Conservation (phyloP, 1,140 invertebrate genomes). For the Platyscapa corneri region DNA sequence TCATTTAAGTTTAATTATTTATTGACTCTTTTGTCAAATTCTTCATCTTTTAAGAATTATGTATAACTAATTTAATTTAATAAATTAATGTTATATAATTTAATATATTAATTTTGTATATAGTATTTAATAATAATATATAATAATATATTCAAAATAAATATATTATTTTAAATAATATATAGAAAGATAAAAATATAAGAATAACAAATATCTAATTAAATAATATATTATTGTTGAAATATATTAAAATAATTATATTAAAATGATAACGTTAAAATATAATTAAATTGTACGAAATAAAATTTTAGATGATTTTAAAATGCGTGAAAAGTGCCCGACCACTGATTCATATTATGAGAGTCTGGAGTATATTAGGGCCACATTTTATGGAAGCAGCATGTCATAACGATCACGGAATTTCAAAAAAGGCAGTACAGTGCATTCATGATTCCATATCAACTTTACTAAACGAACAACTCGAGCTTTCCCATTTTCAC, state of each 20-base stretch:
- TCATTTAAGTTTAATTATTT: too few species aligned
- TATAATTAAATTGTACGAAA: not conserved
- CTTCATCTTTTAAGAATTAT: too few species aligned
- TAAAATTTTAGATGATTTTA: conserved; percentile 75
- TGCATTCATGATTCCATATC: conserved; percentile 95
- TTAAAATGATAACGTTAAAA: not conserved
- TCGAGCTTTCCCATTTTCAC: conserved; percentile 93
- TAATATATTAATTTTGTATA: too few species aligned
- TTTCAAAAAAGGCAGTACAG: conserved; percentile 94
- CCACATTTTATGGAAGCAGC: conserved; percentile 95
- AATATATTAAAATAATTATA: not conserved
- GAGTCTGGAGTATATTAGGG: conserved; percentile 90
- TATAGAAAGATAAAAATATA: too few species aligned
- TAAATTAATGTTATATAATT: too few species aligned
- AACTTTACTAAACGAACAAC: conserved; percentile 89
- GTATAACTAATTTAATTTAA: too few species aligned
- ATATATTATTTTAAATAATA: too few species aligned
- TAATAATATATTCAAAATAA: too few species aligned
- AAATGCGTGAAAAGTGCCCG: conserved; percentile 89
- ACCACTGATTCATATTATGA: conserved; percentile 92
- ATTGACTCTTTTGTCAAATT: too few species aligned
- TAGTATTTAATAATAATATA: too few species aligned
- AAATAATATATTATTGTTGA: too few species aligned
- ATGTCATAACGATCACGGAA: conserved; percentile 90
- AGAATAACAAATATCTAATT: too few species aligned